Conservation (phyloP, 2,113 vertebrate species). For the Myotis brandtii region DNA sequence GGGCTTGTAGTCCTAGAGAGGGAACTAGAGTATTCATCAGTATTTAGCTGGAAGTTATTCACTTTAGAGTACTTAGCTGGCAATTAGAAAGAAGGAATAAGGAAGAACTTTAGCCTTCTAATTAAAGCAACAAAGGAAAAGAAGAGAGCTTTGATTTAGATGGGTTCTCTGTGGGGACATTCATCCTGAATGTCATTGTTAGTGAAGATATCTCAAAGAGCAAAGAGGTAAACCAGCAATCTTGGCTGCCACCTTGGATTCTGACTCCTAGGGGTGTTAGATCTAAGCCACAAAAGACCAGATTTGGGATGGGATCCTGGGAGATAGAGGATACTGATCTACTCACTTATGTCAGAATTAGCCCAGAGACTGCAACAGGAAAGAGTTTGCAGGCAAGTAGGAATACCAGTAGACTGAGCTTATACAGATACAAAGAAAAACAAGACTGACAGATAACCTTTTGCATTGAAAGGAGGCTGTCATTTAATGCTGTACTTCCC, state of each 20-base stretch:
- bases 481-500: neutral
- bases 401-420: neutral
- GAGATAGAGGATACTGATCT: neutral
- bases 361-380: neutral
- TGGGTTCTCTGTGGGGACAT: neutral
- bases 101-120: neutral
- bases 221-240: neutral
- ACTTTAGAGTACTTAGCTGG: neutral
- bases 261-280: neutral
- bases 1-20: neutral
- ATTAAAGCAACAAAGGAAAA: conserved; percentile 5
- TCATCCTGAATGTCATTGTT: neutral
- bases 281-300: neutral
- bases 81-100: neutral
- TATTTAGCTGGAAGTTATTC: neutral
- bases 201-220: neutral
- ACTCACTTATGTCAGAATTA: neutral
- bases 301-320: neutral
- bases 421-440: neutral
- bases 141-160: neutral
- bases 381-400: neutral
- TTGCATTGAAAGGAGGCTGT: conserved; percentile 26
- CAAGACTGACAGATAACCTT: conserved; percentile 47
- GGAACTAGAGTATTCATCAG: neutral
- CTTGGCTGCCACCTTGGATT: neutral